Evolutionary conservation across 1,140 invertebrate genomes (phyloP), one percentile per base, ranked within the genome.

Genomic region (Drosophila tani): DNA sequence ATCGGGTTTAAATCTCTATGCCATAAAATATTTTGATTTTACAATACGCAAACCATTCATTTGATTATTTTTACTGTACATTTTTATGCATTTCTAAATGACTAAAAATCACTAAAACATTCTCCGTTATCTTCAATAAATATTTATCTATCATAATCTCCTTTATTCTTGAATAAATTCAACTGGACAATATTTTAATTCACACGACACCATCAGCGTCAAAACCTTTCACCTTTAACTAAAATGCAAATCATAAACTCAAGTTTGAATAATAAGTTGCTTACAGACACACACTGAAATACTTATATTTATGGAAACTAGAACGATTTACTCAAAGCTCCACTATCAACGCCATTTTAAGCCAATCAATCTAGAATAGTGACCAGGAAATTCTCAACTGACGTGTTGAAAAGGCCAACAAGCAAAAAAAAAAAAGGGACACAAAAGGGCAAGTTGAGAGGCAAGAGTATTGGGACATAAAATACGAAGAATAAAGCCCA

Each of bases 361-460:
- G 49, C 67, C 63, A 55, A 70, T 70, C 67, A 70, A 70, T 68
- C 64, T 29, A 17, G 21, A 11, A 55, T 46, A 29, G 40, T 46
- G 45, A 11, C 27, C 47, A n/a, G 38, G 9, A 45, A 70, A 70
- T 68, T 40, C 64, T n/a, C 7, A 56, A 38, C 21, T 70, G 63
- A 55, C 63, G 32, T 53, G 49, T 46, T 67, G 64, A 70, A 47
- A 45, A 29, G 40, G 40, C n/a, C 53, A 11, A 38, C 27, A 8
- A 53, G 19, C 27, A 12, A 24, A 27, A 15, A 53, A n/a, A n/a
- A 53, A 63, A 67, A 46, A 68, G 11, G 49, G 49, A 51, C 21
- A 21, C 15, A 70, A 66, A 32, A 19, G 60, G 27, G 12, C 12
- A 32, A 35, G 12, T 67, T 45, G 9, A 14, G 8, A 19, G 21